Conservation (phyloP, 1,140 invertebrate species). For the Delia radicum region DNA sequence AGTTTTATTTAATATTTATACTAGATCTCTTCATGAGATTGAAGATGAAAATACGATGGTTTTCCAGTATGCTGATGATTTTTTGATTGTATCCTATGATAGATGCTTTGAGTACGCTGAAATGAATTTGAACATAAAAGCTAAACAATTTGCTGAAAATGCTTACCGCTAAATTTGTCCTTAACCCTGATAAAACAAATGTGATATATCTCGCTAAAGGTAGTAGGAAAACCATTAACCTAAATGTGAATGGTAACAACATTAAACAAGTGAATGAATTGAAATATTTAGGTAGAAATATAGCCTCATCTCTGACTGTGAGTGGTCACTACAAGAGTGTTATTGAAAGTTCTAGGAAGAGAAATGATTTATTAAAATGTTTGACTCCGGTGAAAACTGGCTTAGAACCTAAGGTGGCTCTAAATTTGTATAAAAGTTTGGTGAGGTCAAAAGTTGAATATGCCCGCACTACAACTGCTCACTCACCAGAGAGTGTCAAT, state of each 20-base stretch:
- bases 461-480: not conserved
- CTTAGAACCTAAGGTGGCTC: not conserved
- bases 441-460: not conserved
- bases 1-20: conserved; percentile 9
- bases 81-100: not conserved
- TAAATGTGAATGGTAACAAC: not conserved
- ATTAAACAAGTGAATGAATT: not conserved
- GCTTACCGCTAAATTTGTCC: not conserved
- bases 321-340: not conserved
- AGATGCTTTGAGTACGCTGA: not conserved
- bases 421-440: not conserved
- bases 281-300: not conserved
- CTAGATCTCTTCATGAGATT: not conserved
- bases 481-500: not conserved
- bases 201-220: not conserved
- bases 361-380: not conserved
- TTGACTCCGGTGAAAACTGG: not conserved
- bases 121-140: not conserved
- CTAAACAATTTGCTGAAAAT: not conserved
- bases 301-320: not conserved
- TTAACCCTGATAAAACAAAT: not conserved
- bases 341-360: not conserved
- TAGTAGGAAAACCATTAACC: not conserved
- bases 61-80: conserved; percentile 3
- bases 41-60: not conserved